These are phyloP conservation scores for Yponomeuta sedellus DNA, from an alignment of 2,888 invertebrate genomes.

Conservation along the genomic window DNA sequence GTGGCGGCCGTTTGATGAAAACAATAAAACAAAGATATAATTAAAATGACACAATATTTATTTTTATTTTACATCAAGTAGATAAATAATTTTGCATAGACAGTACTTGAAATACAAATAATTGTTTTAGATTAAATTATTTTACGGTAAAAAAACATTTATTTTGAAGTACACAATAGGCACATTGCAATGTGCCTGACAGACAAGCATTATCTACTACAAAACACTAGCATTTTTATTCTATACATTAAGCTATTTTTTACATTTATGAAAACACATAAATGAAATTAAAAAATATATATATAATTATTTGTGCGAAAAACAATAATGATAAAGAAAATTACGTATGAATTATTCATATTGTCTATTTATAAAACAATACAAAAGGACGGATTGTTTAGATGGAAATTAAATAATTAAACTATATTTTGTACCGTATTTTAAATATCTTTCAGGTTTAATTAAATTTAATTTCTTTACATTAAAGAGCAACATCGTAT, in stretches of 20 bases:
- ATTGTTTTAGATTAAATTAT: not conserved
- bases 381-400: not conserved
- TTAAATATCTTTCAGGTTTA: not conserved
- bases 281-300: not conserved
- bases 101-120: not conserved
- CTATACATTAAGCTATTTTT: not conserved
- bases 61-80: not conserved
- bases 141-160: too few relatives aligned
- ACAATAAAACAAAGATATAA: not conserved
- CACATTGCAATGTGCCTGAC: too few relatives aligned
- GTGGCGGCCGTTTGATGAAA: not conserved
- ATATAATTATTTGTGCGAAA: not conserved
- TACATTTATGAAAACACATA: not conserved
- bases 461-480: not conserved
- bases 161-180: too few relatives aligned
- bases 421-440: not conserved
- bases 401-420: not conserved
- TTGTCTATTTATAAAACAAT: not conserved
- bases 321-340: not conserved
- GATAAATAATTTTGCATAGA: slow-evolving; percentile 1
- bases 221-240: not conserved
- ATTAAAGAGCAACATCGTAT: not conserved
- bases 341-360: not conserved
- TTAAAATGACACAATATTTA: slow-evolving; percentile 1
- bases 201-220: not conserved